Base-by-base conservation (phyloP, 2,888 invertebrate species). In the Clunio marinus region DNA sequence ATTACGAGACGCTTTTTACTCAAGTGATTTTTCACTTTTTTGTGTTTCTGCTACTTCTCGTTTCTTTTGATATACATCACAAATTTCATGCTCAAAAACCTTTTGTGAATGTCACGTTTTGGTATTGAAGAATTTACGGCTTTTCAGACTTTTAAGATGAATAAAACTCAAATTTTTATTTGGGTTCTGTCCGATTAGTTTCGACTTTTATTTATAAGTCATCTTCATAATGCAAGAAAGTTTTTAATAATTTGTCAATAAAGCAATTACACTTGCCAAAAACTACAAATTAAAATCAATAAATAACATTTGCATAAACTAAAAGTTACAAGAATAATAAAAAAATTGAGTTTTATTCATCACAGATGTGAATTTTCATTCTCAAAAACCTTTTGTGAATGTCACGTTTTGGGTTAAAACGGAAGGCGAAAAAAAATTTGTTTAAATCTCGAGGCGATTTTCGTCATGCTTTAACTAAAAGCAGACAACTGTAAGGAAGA, bases 21-120 rank as follows among this genome's bases (percentile, higher is more conserved):
- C 63, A 63, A 63, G 63, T 63, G 63, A 63, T 63, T 63, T 63
- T 63, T 63, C 63, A 63, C 63, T 63, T 63, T 63, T 46, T 20
- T 22, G 27, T 41, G 7, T 20, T 17, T 59, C 8, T 59, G 15
- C 1, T 10, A 10, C 60, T 15, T 45, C n/a, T 27, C 45, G 17
- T 22, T 32, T 37, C 22, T 60, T 13, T 20, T 58, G 58, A 59
- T 59, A 32, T 32, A 59, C 28, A 32, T 59, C 20, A 41, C 41
- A 10, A 41, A 59, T 60, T 60, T 60, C 41, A 32, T 60, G 32
- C 60, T 28, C 59, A 59, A 59, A 22, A 63, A 63, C 45, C 63
- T 63, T 63, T 63, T 63, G 63, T 63, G 63, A 45, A 63, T 63
- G 63, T 63, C 63, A 63, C 63, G 63, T 63, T 41, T 45, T n/a